These are phyloP conservation scores for Melanostoma scalare DNA, from an alignment of 2,888 invertebrate species.

Conservation along the genomic window DNA sequence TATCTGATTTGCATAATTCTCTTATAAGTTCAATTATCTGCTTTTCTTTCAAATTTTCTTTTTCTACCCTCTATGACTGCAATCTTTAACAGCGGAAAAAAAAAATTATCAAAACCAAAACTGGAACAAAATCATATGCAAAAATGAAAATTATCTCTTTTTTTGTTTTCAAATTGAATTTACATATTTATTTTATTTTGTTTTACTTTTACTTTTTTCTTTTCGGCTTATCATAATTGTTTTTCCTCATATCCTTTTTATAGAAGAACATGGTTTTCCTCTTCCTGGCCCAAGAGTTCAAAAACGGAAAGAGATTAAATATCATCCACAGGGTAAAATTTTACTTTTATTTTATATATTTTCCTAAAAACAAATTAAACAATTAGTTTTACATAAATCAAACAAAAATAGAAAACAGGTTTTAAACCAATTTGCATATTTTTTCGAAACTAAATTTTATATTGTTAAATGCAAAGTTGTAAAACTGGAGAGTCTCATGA, in stretches of 20 bases:
- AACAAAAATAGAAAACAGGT: not conserved
- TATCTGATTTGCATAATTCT: constrained; percentile 52
- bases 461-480: constrained; percentile 12
- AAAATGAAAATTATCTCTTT: constrained; percentile 34
- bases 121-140: constrained; percentile 52
- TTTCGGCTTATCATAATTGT: constrained; percentile 74
- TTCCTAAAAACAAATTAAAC: not conserved
- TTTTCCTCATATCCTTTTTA: constrained; percentile 76
- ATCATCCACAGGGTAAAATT: constrained; percentile 81
- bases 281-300: constrained; percentile 80
- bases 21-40: constrained; percentile 40
- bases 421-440: constrained; percentile 26
- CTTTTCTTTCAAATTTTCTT: constrained; percentile 33
- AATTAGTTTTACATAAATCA: not conserved
- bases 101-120: not conserved
- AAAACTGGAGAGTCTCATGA: too few species aligned
- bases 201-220: constrained; percentile 60
- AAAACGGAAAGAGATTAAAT: constrained; percentile 82
- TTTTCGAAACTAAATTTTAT: constrained; percentile 1
- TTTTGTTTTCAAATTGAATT: constrained; percentile 45
- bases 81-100: too few species aligned
- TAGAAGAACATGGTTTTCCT: constrained; percentile 81
- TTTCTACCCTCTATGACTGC: constrained; percentile 30
- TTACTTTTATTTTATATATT: constrained; percentile 31
- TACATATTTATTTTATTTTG: constrained; percentile 30